phyloP scores from a whole-genome alignment of 2,888 invertebrate species.

The Capitulum mitella region DNA sequence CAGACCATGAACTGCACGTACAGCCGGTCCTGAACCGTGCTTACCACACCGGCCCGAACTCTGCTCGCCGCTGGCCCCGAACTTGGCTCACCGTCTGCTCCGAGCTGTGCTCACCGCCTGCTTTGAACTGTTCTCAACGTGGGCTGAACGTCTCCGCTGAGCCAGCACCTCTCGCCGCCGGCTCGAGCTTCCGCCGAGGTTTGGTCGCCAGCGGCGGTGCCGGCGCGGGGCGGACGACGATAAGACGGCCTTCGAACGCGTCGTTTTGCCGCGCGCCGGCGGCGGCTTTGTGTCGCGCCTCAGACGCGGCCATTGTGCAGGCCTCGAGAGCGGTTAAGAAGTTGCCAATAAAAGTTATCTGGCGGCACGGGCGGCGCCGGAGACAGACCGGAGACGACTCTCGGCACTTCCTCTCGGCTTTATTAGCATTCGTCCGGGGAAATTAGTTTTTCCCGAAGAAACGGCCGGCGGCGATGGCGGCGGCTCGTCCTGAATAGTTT shows the following conservation, averaged over 20 bases:
- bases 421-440: slow-evolving; percentile 10
- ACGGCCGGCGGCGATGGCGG: not conserved
- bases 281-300: not conserved
- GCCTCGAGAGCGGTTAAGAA: not conserved
- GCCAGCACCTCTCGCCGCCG: too few relatives aligned
- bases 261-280: slow-evolving; percentile 4
- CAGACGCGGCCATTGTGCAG: not conserved
- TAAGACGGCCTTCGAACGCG: not conserved
- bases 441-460: not conserved
- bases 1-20: too few relatives aligned
- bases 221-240: not conserved
- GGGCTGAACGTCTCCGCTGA: too few relatives aligned
- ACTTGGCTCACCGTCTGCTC: too few relatives aligned
- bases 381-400: not conserved
- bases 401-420: not conserved
- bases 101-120: too few relatives aligned
- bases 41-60: too few relatives aligned
- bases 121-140: too few relatives aligned
- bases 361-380: not conserved
- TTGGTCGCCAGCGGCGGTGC: too few relatives aligned
- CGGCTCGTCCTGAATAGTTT: not conserved
- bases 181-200: too few relatives aligned
- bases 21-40: too few relatives aligned
- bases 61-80: too few relatives aligned
- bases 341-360: slow-evolving; percentile 6